Conservation (phyloP, 2,113 vertebrate species). For the Gulo gulo region DNA sequence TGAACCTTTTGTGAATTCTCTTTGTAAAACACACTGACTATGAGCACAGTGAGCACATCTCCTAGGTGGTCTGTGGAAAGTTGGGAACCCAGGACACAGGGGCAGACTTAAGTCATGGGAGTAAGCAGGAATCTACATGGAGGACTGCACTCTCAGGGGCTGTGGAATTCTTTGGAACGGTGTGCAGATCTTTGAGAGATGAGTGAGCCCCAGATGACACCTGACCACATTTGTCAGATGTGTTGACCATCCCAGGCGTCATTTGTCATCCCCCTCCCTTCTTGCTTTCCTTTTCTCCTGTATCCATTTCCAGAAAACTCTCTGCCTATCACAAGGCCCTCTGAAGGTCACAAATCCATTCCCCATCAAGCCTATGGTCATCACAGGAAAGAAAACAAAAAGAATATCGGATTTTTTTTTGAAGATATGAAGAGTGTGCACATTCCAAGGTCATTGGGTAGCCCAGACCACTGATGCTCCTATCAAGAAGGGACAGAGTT, state of each 20-base stretch:
- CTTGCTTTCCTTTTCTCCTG: background rate
- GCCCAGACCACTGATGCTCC: background rate
- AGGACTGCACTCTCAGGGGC: background rate
- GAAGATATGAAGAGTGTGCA: background rate
- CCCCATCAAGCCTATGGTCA: background rate
- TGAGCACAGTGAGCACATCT: background rate
- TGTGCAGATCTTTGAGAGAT: background rate
- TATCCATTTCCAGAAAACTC: background rate
- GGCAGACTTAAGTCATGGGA: background rate
- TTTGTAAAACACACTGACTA: no score
- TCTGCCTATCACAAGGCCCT: background rate
- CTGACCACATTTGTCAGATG: background rate
- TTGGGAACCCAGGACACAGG: background rate
- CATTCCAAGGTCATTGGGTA: background rate
- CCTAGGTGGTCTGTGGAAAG: background rate
- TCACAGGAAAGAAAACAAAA: background rate
- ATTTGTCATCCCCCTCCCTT: background rate
- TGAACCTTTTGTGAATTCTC: background rate
- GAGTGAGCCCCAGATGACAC: background rate
- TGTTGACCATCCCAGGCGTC: background rate
- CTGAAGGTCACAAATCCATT: slow-evolving; percentile 17
- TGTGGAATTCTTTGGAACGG: background rate
- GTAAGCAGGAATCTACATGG: background rate
- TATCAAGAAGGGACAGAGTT: background rate
- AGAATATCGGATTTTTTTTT: background rate